Conservation (phyloP, 1,140 invertebrate species). For the Mercenaria mercenaria region DNA sequence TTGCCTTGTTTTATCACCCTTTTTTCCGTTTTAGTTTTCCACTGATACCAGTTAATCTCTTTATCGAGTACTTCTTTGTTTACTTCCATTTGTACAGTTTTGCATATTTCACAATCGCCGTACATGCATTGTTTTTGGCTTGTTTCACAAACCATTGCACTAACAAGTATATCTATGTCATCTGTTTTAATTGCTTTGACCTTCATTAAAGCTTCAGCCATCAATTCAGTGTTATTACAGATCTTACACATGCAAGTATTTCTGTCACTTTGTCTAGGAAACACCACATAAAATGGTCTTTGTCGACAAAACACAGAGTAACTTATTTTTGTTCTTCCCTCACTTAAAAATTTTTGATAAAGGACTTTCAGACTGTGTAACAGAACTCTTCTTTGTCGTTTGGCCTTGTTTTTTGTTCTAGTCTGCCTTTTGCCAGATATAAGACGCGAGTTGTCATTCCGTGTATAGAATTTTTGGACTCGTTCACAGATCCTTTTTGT, state of each 20-base stretch:
- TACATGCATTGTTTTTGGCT: conserved; percentile 63
- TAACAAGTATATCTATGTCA: conserved; percentile 4
- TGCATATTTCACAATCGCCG: conserved; percentile 57
- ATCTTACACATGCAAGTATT: conserved; percentile 67
- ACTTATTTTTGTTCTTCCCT: conserved; percentile 60
- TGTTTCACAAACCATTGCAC: conserved; percentile 23
- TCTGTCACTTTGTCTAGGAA: conserved; percentile 55
- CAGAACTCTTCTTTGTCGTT: conserved; percentile 62
- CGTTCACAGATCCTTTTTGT: neutral
- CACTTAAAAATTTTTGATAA: conserved; percentile 60
- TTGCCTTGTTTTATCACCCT: conserved; percentile 29
- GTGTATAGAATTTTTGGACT: conserved; percentile 44
- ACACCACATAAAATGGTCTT: conserved; percentile 64
- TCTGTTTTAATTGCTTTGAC: conserved; percentile 8
- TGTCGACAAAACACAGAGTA: conserved; percentile 63
- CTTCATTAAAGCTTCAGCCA: conserved; percentile 46
- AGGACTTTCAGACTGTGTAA: conserved; percentile 39
- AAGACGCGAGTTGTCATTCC: conserved; percentile 60
- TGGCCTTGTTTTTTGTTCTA: conserved; percentile 60
- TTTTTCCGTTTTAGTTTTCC: conserved; percentile 37
- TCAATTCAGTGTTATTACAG: conserved; percentile 61
- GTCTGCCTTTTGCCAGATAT: conserved; percentile 58
- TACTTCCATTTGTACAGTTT: conserved; percentile 16
- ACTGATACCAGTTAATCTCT: conserved; percentile 45
- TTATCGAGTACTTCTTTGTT: neutral